Base-by-base conservation (phyloP, 2,888 invertebrate genomes). In the Drosophila nigricruria region DNA sequence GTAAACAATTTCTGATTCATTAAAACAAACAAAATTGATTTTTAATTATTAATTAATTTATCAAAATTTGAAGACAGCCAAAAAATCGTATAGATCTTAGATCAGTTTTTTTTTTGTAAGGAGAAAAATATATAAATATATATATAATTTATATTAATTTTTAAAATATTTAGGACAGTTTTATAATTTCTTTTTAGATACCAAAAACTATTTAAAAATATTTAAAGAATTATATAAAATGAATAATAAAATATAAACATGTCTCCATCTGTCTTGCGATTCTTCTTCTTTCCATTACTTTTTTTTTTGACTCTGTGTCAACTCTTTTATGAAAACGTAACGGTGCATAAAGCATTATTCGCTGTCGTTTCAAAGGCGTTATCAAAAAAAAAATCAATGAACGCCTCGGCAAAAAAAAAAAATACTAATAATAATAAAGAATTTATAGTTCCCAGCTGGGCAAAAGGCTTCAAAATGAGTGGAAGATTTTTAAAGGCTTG, bases 381-480 rank as follows among this genome's bases (percentile, higher is more conserved):
- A 20, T 14, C 12, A 3, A 10, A 5, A n/a, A 38, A 42, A 16
- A 86, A 86, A 80, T 86, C 87, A 82, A 86, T 87, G 81, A 79
- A 76, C 73, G 70, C 64, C 73, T 78, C 69, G 30, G 58, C 73
- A 54, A 70, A 70, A 68, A 42, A 54, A 70, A 70, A 68, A 42
- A 83, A 85, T 14, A 43, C 23, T 43, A 72, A 25, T n/a, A 38
- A 25, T 20, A 32, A 23, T 23, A 38, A 54, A 27, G 30, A 30
- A 52, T 52, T 20, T 42, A 75, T 79, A 83, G 81, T 82, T 79
- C 73, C 63, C 73, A 80, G 70, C 80, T 82, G 82, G 14, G 56
- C 76, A 73, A 69, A 63, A 64, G 52, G 52, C 58, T 72, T 71
- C 66, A 80, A 83, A 77, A 78, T 72, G 68, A 75, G 67, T 65